Conservation (phyloP, 2,888 invertebrate genomes). For the Drosophila prostipennis region DNA sequence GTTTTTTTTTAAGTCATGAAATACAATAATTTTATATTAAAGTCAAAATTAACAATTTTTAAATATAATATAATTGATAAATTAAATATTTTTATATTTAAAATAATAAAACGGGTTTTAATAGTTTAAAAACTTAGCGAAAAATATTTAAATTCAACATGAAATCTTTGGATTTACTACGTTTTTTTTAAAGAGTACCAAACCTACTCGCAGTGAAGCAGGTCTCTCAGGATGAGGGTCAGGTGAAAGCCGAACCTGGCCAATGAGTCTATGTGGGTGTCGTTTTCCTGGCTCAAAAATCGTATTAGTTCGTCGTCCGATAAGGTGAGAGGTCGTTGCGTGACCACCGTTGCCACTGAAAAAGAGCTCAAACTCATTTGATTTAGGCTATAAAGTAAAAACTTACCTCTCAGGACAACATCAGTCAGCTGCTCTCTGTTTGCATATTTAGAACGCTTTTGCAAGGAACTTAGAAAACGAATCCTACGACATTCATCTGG, state of each 20-base stretch:
- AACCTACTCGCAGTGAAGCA: slow-evolving; percentile 74
- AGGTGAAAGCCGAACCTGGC: slow-evolving; percentile 75
- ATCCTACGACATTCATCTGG: slow-evolving; percentile 41
- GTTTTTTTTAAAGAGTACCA: too few species aligned
- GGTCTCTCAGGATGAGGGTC: slow-evolving; percentile 64
- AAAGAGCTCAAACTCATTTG: fast-evolving
- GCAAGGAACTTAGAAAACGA: slow-evolving; percentile 65
- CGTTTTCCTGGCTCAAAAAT: slow-evolving; percentile 62
- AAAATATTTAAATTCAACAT: too few species aligned
- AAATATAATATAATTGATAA: too few species aligned
- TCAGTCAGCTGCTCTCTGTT: slow-evolving; percentile 76
- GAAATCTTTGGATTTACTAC: too few species aligned
- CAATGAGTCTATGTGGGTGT: slow-evolving; percentile 70
- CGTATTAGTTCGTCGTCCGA: slow-evolving; percentile 55
- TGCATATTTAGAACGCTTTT: slow-evolving; percentile 67
- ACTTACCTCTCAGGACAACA: slow-evolving; percentile 65
- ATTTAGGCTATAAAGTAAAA: fast-evolving
- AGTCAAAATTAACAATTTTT: too few species aligned
- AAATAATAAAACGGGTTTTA: too few species aligned
- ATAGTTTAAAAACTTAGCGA: too few species aligned
- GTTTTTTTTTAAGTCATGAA: too few species aligned
- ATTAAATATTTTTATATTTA: too few species aligned
- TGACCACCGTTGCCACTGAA: slow-evolving; percentile 74
- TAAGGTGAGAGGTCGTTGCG: slow-evolving; percentile 55
- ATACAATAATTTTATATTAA: too few species aligned